These are phyloP conservation scores for Trematomus loennbergii DNA, from an alignment of 2,113 vertebrate genomes.

Conservation along the genomic window DNA sequence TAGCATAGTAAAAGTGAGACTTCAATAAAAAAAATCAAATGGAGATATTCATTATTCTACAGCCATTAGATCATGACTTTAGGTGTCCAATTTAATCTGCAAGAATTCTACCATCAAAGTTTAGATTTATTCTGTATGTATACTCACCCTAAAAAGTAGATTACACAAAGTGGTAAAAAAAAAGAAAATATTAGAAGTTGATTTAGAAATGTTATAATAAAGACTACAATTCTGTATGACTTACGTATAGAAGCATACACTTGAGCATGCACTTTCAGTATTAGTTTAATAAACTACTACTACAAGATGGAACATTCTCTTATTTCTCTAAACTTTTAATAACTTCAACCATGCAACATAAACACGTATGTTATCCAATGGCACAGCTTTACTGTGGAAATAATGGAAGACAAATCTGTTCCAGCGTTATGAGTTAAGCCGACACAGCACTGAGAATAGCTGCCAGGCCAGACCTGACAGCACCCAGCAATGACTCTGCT, in stretches of 20 bases:
- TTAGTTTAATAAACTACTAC: conserved; percentile 29
- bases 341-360: conserved; percentile 19
- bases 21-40: too few relatives aligned
- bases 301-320: conserved; percentile 16
- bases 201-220: neutral
- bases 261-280: conserved; percentile 8
- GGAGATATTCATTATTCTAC: too few relatives aligned
- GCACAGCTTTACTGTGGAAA: conserved; percentile 11
- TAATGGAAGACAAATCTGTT: conserved; percentile 2
- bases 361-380: neutral
- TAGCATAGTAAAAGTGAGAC: too few relatives aligned
- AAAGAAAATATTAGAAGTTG: neutral
- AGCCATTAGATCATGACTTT: too few relatives aligned
- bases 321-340: neutral
- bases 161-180: neutral
- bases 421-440: conserved; percentile 44
- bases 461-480: conserved; percentile 52
- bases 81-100: neutral
- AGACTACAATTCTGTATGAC: too few relatives aligned
- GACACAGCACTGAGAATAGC: conserved; percentile 31
- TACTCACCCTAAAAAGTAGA: neutral
- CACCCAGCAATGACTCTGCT: conserved; percentile 32
- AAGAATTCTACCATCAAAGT: neutral
- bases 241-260: conserved; percentile 8
- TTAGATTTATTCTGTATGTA: neutral